Evolutionary conservation across 2,113 vertebrate genomes (phyloP).

Genomic region (Sebastes fasciatus): DNA sequence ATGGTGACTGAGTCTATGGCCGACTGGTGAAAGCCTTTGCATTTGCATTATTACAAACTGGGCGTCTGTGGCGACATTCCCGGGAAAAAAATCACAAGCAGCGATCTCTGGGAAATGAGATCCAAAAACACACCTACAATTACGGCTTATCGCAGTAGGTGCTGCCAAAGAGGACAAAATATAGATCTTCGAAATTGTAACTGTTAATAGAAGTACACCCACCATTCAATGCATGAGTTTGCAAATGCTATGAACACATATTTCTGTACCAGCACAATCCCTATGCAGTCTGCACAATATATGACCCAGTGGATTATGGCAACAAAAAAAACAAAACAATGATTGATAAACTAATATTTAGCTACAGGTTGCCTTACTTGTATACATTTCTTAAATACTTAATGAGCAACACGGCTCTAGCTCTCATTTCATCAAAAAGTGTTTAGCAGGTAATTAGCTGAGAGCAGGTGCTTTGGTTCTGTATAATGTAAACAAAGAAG

Average conservation of each 20-base stretch:
- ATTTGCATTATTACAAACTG: no score
- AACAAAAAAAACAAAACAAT: not conserved
- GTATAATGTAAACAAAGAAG: not conserved
- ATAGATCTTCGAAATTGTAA: no score
- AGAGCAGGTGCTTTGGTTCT: conserved; percentile 17
- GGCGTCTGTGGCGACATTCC: no score
- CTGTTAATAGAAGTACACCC: not conserved
- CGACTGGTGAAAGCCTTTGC: no score
- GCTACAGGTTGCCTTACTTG: not conserved
- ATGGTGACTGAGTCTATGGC: no score
- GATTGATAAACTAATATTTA: not conserved
- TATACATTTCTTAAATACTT: not conserved
- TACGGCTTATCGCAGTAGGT: no score
- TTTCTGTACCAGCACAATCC: not conserved
- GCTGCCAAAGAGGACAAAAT: no score
- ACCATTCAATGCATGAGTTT: not conserved
- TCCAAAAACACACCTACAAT: no score
- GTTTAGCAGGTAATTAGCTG: conserved; percentile 3
- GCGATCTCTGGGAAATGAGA: no score
- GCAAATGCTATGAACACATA: not conserved
- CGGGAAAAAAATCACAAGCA: no score
- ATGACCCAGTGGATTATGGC: not conserved
- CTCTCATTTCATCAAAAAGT: not conserved
- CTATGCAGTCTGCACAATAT: not conserved
- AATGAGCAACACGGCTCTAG: not conserved